Percentiles rank a stretch among this genome's conserved stretches.
Evolutionary conservation across 1,140 invertebrate genomes (phyloP).

Genomic region (Andricus grossulariae): DNA sequence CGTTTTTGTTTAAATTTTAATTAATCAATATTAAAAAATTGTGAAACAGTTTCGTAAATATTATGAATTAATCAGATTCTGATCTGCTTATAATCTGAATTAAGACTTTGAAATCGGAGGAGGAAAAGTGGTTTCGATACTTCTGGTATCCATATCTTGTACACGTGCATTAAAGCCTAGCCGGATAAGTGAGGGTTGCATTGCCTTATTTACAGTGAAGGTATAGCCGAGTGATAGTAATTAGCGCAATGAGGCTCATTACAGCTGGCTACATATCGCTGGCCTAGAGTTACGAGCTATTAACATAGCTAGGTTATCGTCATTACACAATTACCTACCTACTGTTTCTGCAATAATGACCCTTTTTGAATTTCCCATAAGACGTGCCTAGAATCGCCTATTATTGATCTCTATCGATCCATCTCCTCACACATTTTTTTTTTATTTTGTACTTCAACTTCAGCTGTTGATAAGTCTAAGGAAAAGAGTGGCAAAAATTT

Average conservation of each 20-base stretch:
- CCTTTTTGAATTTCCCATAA: constrained; percentile 29
- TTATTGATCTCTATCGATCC: constrained; percentile 21
- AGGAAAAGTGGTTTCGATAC: background rate
- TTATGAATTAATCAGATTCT: background rate
- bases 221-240: constrained; percentile 29
- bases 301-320: constrained; percentile 27
- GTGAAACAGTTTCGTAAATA: background rate
- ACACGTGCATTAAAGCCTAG: background rate
- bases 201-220: constrained; percentile 6
- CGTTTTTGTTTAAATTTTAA: too few relatives aligned
- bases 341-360: constrained; percentile 10
- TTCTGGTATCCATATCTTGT: background rate
- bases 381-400: constrained; percentile 15
- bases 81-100: background rate
- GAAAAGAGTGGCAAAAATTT: too few relatives aligned
- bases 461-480: too few relatives aligned
- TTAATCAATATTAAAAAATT: too few relatives aligned
- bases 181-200: background rate
- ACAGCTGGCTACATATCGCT: constrained; percentile 33
- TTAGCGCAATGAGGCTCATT: constrained; percentile 38
- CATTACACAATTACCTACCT: constrained; percentile 35
- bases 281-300: constrained; percentile 17
- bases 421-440: background rate
- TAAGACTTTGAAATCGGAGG: background rate
- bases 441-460: too few relatives aligned